Conservation (phyloP, 1,140 invertebrate species). For the Macrotrachela quadricornifera region DNA sequence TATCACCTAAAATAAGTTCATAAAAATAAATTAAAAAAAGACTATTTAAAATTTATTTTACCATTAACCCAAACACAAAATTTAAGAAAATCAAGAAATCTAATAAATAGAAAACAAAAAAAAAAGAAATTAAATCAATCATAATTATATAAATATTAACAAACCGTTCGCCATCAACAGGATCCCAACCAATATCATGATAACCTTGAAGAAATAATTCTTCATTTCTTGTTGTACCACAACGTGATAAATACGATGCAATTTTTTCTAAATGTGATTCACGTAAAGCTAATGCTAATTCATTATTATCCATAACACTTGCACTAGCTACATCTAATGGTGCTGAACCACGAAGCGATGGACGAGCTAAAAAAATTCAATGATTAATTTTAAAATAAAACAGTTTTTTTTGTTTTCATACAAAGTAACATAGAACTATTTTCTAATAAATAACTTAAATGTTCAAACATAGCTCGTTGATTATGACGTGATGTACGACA, state of each 20-base stretch:
- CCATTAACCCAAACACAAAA: conserved; percentile 96
- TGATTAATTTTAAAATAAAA: too few species aligned
- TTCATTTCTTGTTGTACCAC: conserved; percentile 84
- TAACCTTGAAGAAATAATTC: conserved; percentile 90
- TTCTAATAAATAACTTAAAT: conserved; percentile 86
- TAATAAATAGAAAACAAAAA: too few species aligned
- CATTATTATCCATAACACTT: conserved; percentile 97
- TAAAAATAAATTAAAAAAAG: too few species aligned
- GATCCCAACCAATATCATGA: conserved; percentile 98
- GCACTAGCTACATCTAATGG: conserved; percentile 96
- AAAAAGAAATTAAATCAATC: too few species aligned
- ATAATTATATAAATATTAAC: too few species aligned
- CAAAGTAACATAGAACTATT: conserved; percentile 85
- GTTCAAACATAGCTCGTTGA: conserved; percentile 99
- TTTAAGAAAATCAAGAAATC: conserved; percentile 64
- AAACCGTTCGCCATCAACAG: conserved; percentile 92
- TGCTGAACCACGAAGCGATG: conserved; percentile 83
- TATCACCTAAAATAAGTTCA: conserved; percentile 40
- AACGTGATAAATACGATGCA: conserved; percentile 82
- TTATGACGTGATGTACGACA: conserved; percentile 90
- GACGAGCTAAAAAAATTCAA: conserved; percentile 36
- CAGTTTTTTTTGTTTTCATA: too few species aligned
- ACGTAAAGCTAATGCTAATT: conserved; percentile 78
- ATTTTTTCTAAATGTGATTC: conserved; percentile 90
- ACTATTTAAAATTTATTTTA: too few species aligned